Conservation (phyloP, 1,140 invertebrate genomes). For the Tenebrio molitor region DNA sequence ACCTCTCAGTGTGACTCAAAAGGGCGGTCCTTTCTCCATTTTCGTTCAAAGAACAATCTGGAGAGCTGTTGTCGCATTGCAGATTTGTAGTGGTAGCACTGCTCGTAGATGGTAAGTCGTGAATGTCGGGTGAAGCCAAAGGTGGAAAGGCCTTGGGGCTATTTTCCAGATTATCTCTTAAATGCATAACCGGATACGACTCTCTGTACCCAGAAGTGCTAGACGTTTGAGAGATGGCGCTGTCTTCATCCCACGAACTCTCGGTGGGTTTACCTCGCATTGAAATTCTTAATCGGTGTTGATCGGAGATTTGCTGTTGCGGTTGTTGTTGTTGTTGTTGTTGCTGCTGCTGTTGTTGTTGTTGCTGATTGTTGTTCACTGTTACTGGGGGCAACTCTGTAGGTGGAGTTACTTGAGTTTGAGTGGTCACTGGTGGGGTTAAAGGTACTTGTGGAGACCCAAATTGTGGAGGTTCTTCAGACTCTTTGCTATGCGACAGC, state of each 20-base stretch:
- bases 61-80: conserved; percentile 73
- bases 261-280: conserved; percentile 67
- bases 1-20: conserved; percentile 61
- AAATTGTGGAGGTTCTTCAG: conserved; percentile 52
- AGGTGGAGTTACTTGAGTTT: conserved; percentile 50
- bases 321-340: conserved; percentile 48
- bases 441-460: conserved; percentile 50
- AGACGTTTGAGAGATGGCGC: conserved; percentile 77
- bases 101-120: conserved; percentile 72
- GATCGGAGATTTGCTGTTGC: conserved; percentile 55
- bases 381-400: conserved; percentile 12
- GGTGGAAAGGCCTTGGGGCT: conserved; percentile 69
- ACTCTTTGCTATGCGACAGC: conserved; percentile 67
- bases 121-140: conserved; percentile 73
- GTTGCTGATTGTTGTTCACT: conserved; percentile 49
- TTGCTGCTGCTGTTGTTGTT: conserved; percentile 61
- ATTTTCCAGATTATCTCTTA: conserved; percentile 61
- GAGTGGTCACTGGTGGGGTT: conserved; percentile 61
- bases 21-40: conserved; percentile 74
- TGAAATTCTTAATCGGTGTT: conserved; percentile 64
- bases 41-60: conserved; percentile 73
- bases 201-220: conserved; percentile 84
- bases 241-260: conserved; percentile 85
- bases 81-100: conserved; percentile 72
- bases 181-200: conserved; percentile 72